phyloP scores from a whole-genome alignment of 2,797 vertebrate species.

The Hippocampus kuda region DNA sequence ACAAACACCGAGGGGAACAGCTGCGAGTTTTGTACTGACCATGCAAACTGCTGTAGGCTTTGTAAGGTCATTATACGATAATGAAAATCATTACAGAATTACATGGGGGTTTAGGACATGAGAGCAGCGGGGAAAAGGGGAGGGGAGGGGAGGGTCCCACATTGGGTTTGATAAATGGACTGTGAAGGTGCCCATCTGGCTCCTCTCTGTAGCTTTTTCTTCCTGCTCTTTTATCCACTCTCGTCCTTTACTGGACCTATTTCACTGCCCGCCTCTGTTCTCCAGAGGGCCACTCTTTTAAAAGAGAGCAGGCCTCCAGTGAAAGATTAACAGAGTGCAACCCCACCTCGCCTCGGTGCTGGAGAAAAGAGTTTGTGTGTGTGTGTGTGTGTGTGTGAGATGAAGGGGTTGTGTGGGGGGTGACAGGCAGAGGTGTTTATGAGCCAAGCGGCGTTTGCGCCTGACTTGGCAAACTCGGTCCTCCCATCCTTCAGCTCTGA shows the following conservation, averaged over 20 bases:
- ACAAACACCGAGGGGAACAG: conserved; percentile 75
- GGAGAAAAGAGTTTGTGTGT: conserved; percentile 38
- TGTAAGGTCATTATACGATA: conserved; percentile 95
- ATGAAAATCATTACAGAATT: conserved; percentile 99
- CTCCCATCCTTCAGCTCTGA: conserved; percentile 45
- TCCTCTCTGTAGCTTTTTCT: conserved; percentile 73
- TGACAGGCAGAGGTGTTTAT: conserved; percentile 59
- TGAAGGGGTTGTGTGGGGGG: conserved; percentile 7
- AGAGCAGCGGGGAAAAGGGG: conserved; percentile 65
- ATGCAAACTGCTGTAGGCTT: conserved; percentile 76
- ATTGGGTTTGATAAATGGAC: conserved; percentile 99
- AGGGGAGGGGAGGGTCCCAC: conserved; percentile 67
- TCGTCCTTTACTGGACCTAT: conserved; percentile 60
- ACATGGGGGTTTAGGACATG: conserved; percentile 95
- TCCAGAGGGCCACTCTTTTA: conserved; percentile 41
- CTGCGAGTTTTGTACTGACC: conserved; percentile 78
- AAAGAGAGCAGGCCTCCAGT: conserved; percentile 51
- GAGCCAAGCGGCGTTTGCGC: conserved; percentile 53
- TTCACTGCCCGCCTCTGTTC: conserved; percentile 60
- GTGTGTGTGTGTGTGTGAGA: neutral
- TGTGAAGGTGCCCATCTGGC: conserved; percentile 99
- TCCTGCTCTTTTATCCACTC: conserved; percentile 62
- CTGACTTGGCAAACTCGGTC: conserved; percentile 49
- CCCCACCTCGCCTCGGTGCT: conserved; percentile 50
- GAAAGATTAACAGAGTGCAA: conserved; percentile 72